Conservation (phyloP, 1,140 invertebrate species). For the Bilobella aurantiaca region DNA sequence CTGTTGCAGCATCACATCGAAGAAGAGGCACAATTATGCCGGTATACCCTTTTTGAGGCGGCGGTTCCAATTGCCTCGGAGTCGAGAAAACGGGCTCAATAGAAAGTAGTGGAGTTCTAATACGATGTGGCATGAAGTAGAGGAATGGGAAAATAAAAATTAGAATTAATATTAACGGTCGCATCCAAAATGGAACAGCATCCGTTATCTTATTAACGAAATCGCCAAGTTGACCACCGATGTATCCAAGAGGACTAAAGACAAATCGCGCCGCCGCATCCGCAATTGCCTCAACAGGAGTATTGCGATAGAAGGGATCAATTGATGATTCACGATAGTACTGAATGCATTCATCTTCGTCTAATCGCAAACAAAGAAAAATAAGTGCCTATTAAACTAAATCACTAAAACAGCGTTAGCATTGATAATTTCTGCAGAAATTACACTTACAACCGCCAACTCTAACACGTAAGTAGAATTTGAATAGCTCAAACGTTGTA, state of each 20-base stretch:
- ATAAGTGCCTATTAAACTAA: not conserved
- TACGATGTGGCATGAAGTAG: conserved; percentile 14
- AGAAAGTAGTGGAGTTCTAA: conserved; percentile 14
- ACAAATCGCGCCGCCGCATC: conserved; percentile 13
- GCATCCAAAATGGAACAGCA: conserved; percentile 17
- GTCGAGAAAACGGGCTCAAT: conserved; percentile 12
- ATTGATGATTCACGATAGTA: conserved; percentile 19
- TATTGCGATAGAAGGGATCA: conserved; percentile 24
- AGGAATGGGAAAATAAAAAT: conserved; percentile 20
- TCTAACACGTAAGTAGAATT: conserved; percentile 21
- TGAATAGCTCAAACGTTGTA: not conserved
- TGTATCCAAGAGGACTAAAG: conserved; percentile 21
- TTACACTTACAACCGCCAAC: conserved; percentile 18
- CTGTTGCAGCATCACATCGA: not conserved
- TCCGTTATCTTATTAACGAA: conserved; percentile 9
- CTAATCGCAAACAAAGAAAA: conserved; percentile 8
- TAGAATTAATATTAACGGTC: conserved; percentile 15
- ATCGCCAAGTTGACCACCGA: conserved; percentile 17
- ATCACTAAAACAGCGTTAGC: no score
- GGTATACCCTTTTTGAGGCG: not conserved
- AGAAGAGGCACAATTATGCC: not conserved
- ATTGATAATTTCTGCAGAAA: not conserved
- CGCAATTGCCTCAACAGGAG: conserved; percentile 24
- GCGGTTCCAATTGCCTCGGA: not conserved
- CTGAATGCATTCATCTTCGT: conserved; percentile 18